Evolutionary conservation across 1,140 invertebrate genomes (phyloP).

Genomic region (Agraylea sexmaculata): DNA sequence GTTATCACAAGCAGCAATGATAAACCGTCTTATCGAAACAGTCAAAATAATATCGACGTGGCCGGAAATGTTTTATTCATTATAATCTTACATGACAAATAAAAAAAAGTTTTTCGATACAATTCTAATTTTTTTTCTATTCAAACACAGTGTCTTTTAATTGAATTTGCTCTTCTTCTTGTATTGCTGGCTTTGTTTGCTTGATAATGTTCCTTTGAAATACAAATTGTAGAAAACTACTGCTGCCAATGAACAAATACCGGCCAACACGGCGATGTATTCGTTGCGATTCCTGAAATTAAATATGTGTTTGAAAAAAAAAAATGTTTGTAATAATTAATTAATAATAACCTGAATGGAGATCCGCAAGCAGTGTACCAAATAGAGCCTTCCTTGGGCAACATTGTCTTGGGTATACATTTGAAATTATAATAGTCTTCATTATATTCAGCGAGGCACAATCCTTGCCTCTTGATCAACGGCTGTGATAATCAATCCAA

Average conservation of each 20-base stretch:
- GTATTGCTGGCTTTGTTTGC: neutral
- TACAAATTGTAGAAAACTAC: conserved; percentile 39
- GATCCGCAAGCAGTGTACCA: conserved; percentile 78
- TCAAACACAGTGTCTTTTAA: no score
- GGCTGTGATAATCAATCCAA: conserved; percentile 34
- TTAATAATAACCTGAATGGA: conserved; percentile 49
- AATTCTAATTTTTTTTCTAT: no score
- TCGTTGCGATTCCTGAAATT: conserved; percentile 49
- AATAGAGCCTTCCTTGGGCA: conserved; percentile 36
- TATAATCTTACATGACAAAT: no score
- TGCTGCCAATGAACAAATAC: conserved; percentile 38
- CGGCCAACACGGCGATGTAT: conserved; percentile 50
- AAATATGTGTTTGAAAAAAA: no score
- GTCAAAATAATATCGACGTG: no score
- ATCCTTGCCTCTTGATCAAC: conserved; percentile 55
- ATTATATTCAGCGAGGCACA: conserved; percentile 59
- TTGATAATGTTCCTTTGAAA: conserved; percentile 16
- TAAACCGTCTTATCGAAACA: no score
- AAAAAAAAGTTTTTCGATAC: no score
- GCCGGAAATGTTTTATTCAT: no score
- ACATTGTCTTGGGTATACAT: conserved; percentile 45
- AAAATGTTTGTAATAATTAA: no score
- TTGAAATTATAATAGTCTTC: conserved; percentile 67
- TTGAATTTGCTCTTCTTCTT: conserved; percentile 11
- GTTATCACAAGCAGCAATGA: no score